phyloP scores from a whole-genome alignment of 2,888 invertebrate species.

The Carpatolechia fugitivella region DNA sequence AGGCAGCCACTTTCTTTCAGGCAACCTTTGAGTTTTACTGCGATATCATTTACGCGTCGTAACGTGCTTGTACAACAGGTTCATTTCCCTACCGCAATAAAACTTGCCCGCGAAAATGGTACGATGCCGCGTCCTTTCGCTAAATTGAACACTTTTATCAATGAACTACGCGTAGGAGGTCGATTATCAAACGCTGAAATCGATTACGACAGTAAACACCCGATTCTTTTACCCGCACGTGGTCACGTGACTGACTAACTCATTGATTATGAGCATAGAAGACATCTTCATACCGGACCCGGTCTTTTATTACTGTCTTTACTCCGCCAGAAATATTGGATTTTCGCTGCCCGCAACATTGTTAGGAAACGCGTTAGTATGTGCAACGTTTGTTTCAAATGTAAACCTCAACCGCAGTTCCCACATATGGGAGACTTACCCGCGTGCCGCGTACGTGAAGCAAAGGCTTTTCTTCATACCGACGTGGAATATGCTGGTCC shows the following conservation, averaged over 20 bases:
- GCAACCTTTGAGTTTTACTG: too few species aligned
- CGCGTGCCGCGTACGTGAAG: constrained; percentile 5
- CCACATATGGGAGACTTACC: constrained; percentile 12
- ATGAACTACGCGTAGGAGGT: constrained; percentile 14
- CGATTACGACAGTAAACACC: constrained; percentile 17
- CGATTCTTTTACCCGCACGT: constrained; percentile 1
- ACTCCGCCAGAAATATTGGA: too few species aligned
- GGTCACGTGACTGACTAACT: constrained; percentile 15
- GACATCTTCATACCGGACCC: constrained; percentile 20
- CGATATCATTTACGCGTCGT: background rate
- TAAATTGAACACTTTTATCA: constrained; percentile 6
- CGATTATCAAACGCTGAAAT: constrained; percentile 5
- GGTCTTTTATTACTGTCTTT: constrained; percentile 10
- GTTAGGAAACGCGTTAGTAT: background rate
- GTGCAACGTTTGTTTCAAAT: constrained; percentile 14
- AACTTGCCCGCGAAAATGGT: background rate
- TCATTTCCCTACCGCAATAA: background rate
- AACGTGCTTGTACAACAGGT: background rate
- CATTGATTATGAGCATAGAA: constrained; percentile 18
- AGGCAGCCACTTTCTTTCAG: too few species aligned
- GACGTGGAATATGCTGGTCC: constrained; percentile 20
- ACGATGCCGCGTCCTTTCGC: background rate
- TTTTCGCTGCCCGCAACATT: background rate
- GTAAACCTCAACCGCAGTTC: background rate
- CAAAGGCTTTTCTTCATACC: constrained; percentile 21